These are phyloP conservation scores for Berghia stephanieae DNA, from an alignment of 1,140 invertebrate species.

Conservation along the genomic window DNA sequence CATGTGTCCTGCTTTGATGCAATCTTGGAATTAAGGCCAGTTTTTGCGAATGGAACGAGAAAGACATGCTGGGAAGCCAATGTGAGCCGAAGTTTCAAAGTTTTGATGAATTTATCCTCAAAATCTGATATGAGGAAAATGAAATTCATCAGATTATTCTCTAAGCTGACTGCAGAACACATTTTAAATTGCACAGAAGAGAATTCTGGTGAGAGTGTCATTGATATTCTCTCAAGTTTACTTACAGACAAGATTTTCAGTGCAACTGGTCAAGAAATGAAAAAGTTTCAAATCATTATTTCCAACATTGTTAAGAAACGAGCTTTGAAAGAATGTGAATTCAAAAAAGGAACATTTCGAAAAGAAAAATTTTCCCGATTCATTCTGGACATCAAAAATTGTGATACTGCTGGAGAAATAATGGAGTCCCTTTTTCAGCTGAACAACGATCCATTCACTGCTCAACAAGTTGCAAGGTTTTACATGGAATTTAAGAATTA, in stretches of 20 bases:
- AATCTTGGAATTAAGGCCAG: conserved; percentile 23
- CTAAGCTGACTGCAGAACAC: conserved; percentile 35
- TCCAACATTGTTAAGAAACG: conserved; percentile 41
- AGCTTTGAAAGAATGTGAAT: conserved; percentile 29
- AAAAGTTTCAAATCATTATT: conserved; percentile 36
- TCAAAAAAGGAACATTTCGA: too few relatives aligned
- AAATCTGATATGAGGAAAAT: conserved; percentile 22
- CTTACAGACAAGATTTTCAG: conserved; percentile 32
- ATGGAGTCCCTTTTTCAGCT: conserved; percentile 32
- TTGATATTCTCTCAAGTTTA: conserved; percentile 35
- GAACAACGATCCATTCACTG: conserved; percentile 43
- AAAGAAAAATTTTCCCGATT: conserved; percentile 40
- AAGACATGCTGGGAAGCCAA: conserved; percentile 38
- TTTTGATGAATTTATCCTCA: conserved; percentile 40
- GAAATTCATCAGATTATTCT: conserved; percentile 34
- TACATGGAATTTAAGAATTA: conserved; percentile 43
- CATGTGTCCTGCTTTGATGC: conserved; percentile 39
- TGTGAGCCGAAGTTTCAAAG: conserved; percentile 35
- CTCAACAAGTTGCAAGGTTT: conserved; percentile 42
- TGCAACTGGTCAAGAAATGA: conserved; percentile 1
- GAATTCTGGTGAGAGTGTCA: conserved; percentile 18
- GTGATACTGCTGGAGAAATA: conserved; percentile 37
- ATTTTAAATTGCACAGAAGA: conserved; percentile 33
- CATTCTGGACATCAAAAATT: conserved; percentile 34
- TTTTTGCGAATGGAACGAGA: neutral